Evolutionary conservation across 1,140 invertebrate species (phyloP), one percentile per base, ranked within the genome.

Genomic region (Araneus ventricosus): DNA sequence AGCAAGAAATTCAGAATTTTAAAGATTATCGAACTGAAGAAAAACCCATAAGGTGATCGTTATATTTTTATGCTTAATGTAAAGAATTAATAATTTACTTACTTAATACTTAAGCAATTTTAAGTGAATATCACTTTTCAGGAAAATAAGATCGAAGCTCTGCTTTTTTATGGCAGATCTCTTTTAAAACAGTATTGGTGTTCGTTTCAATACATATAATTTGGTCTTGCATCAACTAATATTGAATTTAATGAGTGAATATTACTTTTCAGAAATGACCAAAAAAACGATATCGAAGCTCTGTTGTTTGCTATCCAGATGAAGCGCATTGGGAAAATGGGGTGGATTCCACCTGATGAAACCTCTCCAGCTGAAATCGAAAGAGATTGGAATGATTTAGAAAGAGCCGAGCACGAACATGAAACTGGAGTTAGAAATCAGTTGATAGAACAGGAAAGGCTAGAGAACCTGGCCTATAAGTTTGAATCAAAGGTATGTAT

Each of bases 281-380:
- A 67, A 20, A 93, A 93, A 45, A 93, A 93, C 80, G 91, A 93
- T 57, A 79, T 88, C 41, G 91, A 93, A 79, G 91, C 85, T 39
- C 17, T 93, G 24, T 30, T 86, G 10, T 92, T 92, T 34, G 82
- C 90, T 1, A 92, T 92, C 37, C 91, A 93, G 59, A 93, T 93
- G 91, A 87, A 88, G n/a, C 27, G 90, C 14, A 14, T 92, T 39
- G 90, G 90, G 4, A 37, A 52, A 37, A 20, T 3, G 22, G 80
- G 34, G 10, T 92, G 90, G 90, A 52, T 52, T 34, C 90, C 90
- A 5, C 39, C 80, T 34, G 90, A 92, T 8, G 82, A 92, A 34
- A 52, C 52, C 27, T 86, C 80, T 80, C 91, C 91, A 34, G 91
- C 91, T 14, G 84, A 37, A 10, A 93, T 93, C 6, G 91, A 93